Conservation (phyloP, 2,797 vertebrate species). For the Morelia viridis region DNA sequence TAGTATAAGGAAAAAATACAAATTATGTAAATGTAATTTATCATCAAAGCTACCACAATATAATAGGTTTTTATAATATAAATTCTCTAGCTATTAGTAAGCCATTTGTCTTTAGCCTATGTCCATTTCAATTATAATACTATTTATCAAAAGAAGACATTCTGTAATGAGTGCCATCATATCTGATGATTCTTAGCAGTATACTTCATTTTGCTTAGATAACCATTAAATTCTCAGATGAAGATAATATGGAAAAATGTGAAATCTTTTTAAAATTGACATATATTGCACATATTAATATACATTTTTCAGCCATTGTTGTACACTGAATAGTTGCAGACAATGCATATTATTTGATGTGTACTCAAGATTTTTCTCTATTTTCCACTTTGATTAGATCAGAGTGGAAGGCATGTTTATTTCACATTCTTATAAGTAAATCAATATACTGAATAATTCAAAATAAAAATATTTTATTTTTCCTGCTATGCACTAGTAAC, state of each 20-base stretch:
- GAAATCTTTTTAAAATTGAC: neutral
- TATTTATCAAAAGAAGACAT: neutral
- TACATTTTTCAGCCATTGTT: neutral
- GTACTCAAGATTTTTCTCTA: neutral
- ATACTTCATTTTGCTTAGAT: neutral
- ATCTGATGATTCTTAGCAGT: neutral
- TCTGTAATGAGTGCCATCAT: neutral
- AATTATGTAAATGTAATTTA: neutral
- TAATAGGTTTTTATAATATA: neutral
- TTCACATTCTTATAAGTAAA: slow-evolving; percentile 43
- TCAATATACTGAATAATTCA: slow-evolving; percentile 57
- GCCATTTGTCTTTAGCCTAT: neutral
- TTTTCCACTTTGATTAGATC: neutral
- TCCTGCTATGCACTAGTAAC: slow-evolving; percentile 36
- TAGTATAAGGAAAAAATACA: neutral
- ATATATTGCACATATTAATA: neutral
- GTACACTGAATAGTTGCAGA: neutral
- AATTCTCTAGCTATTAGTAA: neutral
- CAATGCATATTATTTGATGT: neutral
- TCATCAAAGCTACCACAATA: neutral
- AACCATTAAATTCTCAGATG: neutral
- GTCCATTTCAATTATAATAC: neutral
- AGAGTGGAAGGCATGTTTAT: slow-evolving; percentile 49
- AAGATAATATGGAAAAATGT: neutral
- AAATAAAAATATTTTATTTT: slow-evolving; percentile 31